phyloP scores from a whole-genome alignment of 1,140 invertebrate species.

The Drosophila nannoptera region DNA sequence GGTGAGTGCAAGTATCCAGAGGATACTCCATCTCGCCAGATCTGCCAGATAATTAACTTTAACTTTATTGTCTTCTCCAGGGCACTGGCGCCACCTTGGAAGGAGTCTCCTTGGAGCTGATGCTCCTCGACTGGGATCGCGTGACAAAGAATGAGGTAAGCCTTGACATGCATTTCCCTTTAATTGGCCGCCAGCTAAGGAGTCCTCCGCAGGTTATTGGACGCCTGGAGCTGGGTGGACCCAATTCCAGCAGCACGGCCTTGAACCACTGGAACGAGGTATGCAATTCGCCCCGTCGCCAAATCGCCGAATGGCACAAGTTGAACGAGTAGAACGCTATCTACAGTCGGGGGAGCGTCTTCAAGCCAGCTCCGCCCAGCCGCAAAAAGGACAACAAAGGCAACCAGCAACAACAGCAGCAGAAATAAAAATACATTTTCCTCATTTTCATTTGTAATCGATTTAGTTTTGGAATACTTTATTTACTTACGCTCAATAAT shows the following conservation, averaged over 20 bases:
- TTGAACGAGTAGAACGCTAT: conserved; percentile 86
- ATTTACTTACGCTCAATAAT: conserved; percentile 28
- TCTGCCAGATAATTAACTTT: no score
- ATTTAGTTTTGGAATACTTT: background rate
- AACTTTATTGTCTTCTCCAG: conserved; percentile 40
- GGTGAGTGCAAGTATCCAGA: conserved; percentile 56
- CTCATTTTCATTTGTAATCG: conserved; percentile 6
- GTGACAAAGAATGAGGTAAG: conserved; percentile 97
- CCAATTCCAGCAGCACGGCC: conserved; percentile 88
- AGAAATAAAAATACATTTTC: conserved; percentile 22
- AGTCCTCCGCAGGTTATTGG: conserved; percentile 89
- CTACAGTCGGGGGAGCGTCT: conserved; percentile 18
- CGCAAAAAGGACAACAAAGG: conserved; percentile 16
- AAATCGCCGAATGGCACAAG: conserved; percentile 99
- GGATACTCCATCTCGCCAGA: no score
- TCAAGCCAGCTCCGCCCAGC: conserved; percentile 57
- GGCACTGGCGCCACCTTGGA: conserved; percentile 88
- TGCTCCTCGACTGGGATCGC: conserved; percentile 97
- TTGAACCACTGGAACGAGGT: conserved; percentile 98
- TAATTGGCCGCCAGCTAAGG: background rate
- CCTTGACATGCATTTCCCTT: conserved; percentile 8
- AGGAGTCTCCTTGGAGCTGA: conserved; percentile 94
- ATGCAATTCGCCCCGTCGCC: conserved; percentile 95
- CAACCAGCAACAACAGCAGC: conserved; percentile 2
- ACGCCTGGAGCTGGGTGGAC: conserved; percentile 92